phyloP scores from a whole-genome alignment of 2,888 invertebrate species.

The Drosophila acutilabella region DNA sequence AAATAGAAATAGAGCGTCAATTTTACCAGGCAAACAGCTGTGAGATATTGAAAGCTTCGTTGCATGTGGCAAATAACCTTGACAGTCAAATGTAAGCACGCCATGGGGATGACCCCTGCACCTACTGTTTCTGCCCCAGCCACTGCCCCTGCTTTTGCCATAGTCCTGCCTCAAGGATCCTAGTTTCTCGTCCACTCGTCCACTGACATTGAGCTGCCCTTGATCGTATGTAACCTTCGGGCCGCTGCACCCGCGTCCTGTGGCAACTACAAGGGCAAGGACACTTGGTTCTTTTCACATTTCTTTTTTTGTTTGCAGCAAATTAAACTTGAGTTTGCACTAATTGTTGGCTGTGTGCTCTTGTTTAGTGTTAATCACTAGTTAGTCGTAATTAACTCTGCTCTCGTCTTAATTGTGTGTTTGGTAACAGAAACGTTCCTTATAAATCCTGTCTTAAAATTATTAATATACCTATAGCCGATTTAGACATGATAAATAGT shows the following conservation, averaged over 20 bases:
- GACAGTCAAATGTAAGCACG: constrained; percentile 30
- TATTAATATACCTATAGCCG: neutral
- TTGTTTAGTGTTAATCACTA: constrained; percentile 28
- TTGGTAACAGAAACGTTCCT: neutral
- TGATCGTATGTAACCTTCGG: constrained; percentile 71
- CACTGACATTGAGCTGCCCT: constrained; percentile 73
- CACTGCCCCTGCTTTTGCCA: neutral
- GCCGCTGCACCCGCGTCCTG: constrained; percentile 39
- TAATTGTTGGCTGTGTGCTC: constrained; percentile 26
- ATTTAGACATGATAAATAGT: neutral
- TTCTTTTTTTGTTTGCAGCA: constrained; percentile 5
- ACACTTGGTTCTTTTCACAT: constrained; percentile 1
- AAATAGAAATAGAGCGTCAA: neutral
- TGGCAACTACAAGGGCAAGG: constrained; percentile 33
- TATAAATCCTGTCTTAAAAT: neutral
- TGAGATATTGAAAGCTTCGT: constrained; percentile 14
- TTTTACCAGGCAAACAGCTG: constrained; percentile 54
- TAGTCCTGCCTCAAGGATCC: constrained; percentile 42
- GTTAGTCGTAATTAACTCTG: constrained; percentile 47
- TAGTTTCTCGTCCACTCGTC: constrained; percentile 7
- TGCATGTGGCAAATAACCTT: constrained; percentile 28
- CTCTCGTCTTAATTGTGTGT: constrained; percentile 26
- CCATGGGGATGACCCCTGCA: neutral
- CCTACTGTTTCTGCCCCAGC: neutral
- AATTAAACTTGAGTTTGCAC: constrained; percentile 20